Evolutionary conservation across 2,113 vertebrate genomes (phyloP).

Genomic region (Otus sunia): DNA sequence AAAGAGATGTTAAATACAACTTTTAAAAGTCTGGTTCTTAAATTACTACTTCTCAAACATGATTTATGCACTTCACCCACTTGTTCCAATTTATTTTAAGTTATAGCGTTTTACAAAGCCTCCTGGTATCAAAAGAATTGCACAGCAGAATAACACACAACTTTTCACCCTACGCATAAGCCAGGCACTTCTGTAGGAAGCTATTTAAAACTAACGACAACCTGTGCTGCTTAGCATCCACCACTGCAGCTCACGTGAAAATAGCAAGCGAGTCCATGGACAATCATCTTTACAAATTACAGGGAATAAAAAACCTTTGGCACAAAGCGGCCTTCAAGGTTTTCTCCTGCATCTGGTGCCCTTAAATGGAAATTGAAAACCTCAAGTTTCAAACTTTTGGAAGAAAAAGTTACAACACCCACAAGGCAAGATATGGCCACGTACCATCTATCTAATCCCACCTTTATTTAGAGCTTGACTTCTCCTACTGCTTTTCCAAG

Average conservation of each 20-base stretch:
- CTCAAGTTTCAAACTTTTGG: neutral
- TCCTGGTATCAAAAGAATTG: neutral
- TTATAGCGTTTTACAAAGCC: neutral
- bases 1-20: conserved; percentile 28
- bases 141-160: neutral
- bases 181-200: neutral
- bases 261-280: neutral
- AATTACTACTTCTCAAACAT: conserved; percentile 36
- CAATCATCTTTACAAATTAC: neutral
- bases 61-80: conserved; percentile 9
- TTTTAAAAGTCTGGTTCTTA: conserved; percentile 18
- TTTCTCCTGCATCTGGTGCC: neutral
- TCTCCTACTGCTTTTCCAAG: neutral
- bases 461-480: neutral
- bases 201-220: neutral
- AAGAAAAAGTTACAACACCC: neutral
- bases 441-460: neutral
- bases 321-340: neutral
- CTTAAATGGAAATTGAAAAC: conserved; percentile 31
- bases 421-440: neutral
- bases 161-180: neutral
- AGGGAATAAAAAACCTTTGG: conserved; percentile 2
- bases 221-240: neutral
- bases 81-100: conserved; percentile 1
- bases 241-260: neutral